Percentiles rank a stretch among this genome's conserved stretches.
Evolutionary conservation across 2,113 vertebrate species (phyloP).

Genomic region (Phylloscopus whistleri): DNA sequence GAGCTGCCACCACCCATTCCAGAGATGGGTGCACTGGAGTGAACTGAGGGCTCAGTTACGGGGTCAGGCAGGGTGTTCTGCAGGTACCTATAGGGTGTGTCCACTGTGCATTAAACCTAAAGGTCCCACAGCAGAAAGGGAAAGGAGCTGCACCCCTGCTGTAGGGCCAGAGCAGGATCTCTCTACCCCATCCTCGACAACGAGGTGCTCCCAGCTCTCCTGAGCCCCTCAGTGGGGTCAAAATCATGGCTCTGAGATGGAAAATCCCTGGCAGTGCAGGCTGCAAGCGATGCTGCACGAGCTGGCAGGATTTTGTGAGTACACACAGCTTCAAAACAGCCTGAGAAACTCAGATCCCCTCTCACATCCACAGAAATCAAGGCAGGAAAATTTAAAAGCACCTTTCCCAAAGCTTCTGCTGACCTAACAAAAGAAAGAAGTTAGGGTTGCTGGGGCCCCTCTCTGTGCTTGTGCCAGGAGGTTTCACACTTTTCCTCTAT

Average conservation of each 20-base stretch:
- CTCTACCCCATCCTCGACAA: background rate
- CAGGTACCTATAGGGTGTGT: accelerated
- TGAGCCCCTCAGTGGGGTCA: background rate
- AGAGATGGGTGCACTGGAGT: background rate
- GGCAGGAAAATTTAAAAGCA: background rate
- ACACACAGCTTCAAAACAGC: background rate
- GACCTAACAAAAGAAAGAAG: background rate
- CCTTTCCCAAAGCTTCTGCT: background rate
- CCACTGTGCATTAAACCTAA: background rate
- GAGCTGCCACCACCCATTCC: accelerated
- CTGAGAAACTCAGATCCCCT: background rate
- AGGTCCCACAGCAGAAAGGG: background rate
- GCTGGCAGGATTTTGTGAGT: background rate
- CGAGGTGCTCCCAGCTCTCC: background rate
- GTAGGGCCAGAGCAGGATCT: background rate
- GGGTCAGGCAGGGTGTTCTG: background rate
- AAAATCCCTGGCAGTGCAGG: background rate
- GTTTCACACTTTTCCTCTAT: background rate
- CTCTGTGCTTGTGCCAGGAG: background rate
- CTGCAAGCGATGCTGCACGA: accelerated
- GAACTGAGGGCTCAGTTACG: background rate
- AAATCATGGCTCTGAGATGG: background rate
- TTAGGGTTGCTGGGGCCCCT: background rate
- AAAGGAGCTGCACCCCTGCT: background rate
- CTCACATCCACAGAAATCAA: background rate